Percentiles rank a stretch among this genome's conserved stretches.
These are phyloP conservation scores for Xerus rutilus DNA, from an alignment of 2,797 vertebrate genomes.

Conservation along the genomic window DNA sequence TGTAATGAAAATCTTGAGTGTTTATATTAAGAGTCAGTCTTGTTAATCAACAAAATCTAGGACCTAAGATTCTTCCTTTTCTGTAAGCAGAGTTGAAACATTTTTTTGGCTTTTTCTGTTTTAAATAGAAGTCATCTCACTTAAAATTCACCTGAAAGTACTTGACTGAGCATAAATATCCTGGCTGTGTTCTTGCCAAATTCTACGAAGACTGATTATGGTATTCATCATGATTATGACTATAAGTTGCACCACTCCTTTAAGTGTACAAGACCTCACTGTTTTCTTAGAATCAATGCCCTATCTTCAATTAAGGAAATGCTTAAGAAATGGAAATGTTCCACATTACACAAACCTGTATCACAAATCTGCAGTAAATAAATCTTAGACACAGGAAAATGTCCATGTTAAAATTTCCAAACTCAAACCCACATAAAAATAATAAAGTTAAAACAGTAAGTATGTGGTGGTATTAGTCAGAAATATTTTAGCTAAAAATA, in stretches of 20 bases:
- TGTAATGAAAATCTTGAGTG: constrained; percentile 5
- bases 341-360: constrained; percentile 54
- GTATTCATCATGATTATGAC: constrained; percentile 27
- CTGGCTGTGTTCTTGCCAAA: background rate
- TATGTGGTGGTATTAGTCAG: constrained; percentile 67
- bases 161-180: background rate
- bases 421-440: constrained; percentile 66
- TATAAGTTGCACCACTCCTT: constrained; percentile 37
- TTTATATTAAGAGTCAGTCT: background rate
- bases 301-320: constrained; percentile 52
- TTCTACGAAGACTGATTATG: constrained; percentile 37
- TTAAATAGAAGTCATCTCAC: constrained; percentile 26
- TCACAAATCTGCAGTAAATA: constrained; percentile 70
- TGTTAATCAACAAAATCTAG: constrained; percentile 5
- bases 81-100: background rate
- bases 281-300: constrained; percentile 64
- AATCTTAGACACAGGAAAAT: constrained; percentile 71
- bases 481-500: constrained; percentile 81
- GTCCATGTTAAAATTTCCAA: constrained; percentile 56
- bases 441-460: constrained; percentile 69
- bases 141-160: background rate
- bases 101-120: background rate
- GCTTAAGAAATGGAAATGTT: constrained; percentile 59
- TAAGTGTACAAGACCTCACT: constrained; percentile 65
- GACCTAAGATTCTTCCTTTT: constrained; percentile 24